Evolutionary conservation across 2,797 vertebrate species (phyloP).

Genomic region (Sebastes diploproa): DNA sequence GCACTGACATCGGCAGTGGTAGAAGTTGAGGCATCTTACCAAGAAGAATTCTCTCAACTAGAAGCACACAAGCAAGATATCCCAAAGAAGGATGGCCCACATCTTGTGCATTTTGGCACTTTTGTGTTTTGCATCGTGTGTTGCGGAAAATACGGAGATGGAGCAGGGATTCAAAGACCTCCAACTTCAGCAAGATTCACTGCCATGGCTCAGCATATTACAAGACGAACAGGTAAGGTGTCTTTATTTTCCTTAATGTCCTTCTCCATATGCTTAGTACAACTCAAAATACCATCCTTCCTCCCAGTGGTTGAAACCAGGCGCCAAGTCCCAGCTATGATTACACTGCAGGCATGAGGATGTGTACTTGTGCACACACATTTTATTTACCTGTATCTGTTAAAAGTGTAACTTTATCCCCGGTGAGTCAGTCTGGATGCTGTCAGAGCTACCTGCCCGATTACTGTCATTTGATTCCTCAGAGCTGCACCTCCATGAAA

Average conservation of each 20-base stretch:
- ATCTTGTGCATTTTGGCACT: conserved; percentile 46
- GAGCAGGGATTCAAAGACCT: neutral
- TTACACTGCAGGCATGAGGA: neutral
- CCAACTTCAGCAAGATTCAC: conserved; percentile 24
- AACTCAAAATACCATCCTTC: neutral
- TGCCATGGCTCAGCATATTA: conserved; percentile 6
- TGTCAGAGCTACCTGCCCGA: neutral
- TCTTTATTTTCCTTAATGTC: neutral
- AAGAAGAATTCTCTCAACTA: neutral
- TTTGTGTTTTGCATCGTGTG: conserved; percentile 36
- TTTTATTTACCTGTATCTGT: neutral
- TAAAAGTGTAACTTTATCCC: neutral
- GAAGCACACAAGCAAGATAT: neutral
- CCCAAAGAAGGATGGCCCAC: conserved; percentile 30
- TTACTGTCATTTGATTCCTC: conserved; percentile 1
- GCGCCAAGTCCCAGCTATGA: neutral
- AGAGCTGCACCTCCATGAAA: conserved; percentile 11
- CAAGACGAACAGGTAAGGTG: conserved; percentile 52
- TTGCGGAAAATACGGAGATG: neutral
- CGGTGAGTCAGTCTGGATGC: neutral
- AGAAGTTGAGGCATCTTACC: neutral
- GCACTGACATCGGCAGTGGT: neutral
- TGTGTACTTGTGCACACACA: neutral
- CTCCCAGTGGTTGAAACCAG: neutral
- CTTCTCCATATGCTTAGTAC: neutral